These are phyloP conservation scores for Micrastur ruficollis DNA, from an alignment of 2,797 vertebrate species.

Conservation along the genomic window DNA sequence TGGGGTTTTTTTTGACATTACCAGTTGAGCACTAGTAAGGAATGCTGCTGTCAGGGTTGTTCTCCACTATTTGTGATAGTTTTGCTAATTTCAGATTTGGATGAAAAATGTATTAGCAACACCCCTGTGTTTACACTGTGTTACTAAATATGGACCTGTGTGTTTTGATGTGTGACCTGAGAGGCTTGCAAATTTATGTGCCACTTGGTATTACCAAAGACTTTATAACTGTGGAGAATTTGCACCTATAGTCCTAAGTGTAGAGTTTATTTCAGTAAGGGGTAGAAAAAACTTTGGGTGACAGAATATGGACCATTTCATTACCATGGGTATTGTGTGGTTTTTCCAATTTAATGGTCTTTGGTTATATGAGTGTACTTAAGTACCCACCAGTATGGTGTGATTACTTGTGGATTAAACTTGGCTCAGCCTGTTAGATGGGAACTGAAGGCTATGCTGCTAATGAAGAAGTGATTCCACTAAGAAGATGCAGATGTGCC, in stretches of 20 bases:
- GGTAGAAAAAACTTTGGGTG: background rate
- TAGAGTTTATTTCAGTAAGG: background rate
- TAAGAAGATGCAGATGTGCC: constrained; percentile 40
- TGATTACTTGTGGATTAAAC: background rate
- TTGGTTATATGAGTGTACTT: background rate
- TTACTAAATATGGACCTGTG: background rate
- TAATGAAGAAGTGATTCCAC: background rate
- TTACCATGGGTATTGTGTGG: background rate
- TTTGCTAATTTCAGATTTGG: background rate
- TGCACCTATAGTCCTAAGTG: rapidly evolving
- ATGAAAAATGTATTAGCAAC: background rate
- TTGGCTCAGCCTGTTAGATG: background rate
- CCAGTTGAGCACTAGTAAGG: background rate
- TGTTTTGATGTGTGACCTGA: background rate
- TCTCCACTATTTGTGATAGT: background rate
- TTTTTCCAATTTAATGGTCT: background rate
- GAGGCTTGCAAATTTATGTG: background rate
- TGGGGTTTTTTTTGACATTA: background rate
- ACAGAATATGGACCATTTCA: background rate
- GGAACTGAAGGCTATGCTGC: background rate
- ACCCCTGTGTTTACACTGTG: background rate
- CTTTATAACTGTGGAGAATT: background rate
- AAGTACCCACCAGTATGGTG: background rate
- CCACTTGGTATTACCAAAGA: background rate
- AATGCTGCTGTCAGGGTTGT: background rate